phyloP scores from a whole-genome alignment of 2,888 invertebrate genomes.

The Exocentrus adspersus region DNA sequence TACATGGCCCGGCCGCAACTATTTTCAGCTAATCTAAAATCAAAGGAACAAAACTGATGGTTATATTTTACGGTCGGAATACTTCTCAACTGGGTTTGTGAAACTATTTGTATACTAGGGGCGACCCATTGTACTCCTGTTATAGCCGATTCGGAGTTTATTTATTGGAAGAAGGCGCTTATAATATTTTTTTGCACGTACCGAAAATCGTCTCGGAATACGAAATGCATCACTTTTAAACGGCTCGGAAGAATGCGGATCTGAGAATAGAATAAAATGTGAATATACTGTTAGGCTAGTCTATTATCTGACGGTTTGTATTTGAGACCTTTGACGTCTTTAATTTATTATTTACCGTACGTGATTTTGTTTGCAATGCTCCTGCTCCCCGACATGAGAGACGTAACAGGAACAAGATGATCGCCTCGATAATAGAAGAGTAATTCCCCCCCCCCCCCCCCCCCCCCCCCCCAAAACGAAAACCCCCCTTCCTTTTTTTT shows the following conservation, averaged over 20 bases:
- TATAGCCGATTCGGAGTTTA: constrained; percentile 40
- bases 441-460: too few species aligned
- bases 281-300: constrained; percentile 22
- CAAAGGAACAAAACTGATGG: constrained; percentile 33
- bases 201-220: constrained; percentile 32
- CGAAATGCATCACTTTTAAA: constrained; percentile 43
- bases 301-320: constrained; percentile 28
- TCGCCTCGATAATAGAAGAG: too few species aligned
- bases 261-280: constrained; percentile 16
- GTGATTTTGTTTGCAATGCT: constrained; percentile 16
- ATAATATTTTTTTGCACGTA: constrained; percentile 39
- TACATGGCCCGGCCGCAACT: constrained; percentile 31
- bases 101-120: constrained; percentile 36
- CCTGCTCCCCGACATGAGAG: background rate
- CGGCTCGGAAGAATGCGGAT: constrained; percentile 35
- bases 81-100: constrained; percentile 45
- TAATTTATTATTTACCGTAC: constrained; percentile 21
- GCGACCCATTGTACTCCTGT: constrained; percentile 33
- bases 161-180: constrained; percentile 45
- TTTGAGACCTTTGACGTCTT: constrained; percentile 24
- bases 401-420: too few species aligned
- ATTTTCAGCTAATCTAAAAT: constrained; percentile 40
- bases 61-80: constrained; percentile 54
- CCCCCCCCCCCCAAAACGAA: too few species aligned
- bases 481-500: too few species aligned